A percentile compares a stretch with the other conserved stretches of the same genome.
Evolutionary conservation across 2,113 vertebrate genomes (phyloP).

Genomic region (Varanus salvator): DNA sequence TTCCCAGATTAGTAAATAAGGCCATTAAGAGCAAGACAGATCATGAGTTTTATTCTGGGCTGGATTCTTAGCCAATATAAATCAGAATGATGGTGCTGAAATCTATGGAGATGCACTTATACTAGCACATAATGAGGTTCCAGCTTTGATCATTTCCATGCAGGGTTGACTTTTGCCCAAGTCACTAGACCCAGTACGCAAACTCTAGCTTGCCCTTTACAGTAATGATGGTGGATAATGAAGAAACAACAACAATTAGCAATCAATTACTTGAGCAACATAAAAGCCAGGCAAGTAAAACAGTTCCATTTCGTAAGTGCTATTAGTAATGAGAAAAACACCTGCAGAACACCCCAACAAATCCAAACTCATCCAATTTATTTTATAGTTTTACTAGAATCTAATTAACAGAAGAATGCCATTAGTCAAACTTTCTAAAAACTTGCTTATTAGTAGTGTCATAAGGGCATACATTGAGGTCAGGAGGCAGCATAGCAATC

Average conservation of each 20-base stretch:
- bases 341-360: background rate
- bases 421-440: conserved; percentile 11
- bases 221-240: conserved; percentile 6
- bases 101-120: background rate
- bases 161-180: conserved; percentile 31
- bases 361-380: conserved; percentile 26
- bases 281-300: conserved; percentile 7
- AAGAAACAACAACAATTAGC: conserved; percentile 20
- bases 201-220: background rate
- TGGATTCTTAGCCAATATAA: conserved; percentile 7
- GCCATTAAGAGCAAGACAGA: conserved; percentile 36
- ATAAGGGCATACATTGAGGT: background rate
- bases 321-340: background rate
- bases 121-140: conserved; percentile 35
- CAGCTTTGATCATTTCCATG: background rate
- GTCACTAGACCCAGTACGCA: background rate
- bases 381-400: background rate
- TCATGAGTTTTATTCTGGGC: conserved; percentile 26
- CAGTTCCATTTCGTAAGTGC: conserved; percentile 19
- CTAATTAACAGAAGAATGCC: conserved; percentile 32
- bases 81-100: background rate
- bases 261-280: conserved; percentile 21
- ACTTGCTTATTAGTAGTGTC: rapidly evolving
- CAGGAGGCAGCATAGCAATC: background rate
- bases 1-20: conserved; percentile 31